Conservation (phyloP, 1,140 invertebrate species). For the Leptoteleia sp. region DNA sequence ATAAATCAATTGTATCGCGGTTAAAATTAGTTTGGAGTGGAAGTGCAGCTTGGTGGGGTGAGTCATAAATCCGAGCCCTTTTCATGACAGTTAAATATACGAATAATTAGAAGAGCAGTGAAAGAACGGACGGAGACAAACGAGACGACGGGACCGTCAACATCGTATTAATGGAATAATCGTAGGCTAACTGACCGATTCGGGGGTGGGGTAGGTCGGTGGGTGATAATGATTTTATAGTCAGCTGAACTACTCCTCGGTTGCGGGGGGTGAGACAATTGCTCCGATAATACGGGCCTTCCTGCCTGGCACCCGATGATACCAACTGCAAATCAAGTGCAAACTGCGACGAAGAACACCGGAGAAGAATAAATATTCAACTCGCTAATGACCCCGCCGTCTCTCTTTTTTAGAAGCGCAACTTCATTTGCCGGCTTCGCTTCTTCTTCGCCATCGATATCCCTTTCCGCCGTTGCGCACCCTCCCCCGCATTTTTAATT, state of each 20-base stretch:
- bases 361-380: constrained; percentile 77
- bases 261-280: constrained; percentile 79
- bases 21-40: constrained; percentile 51
- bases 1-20: constrained; percentile 46
- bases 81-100: constrained; percentile 73
- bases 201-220: constrained; percentile 68
- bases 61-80: constrained; percentile 55
- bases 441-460: neutral
- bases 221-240: constrained; percentile 81
- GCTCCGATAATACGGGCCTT: constrained; percentile 80
- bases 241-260: constrained; percentile 74
- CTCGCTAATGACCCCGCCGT: constrained; percentile 63
- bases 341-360: constrained; percentile 70
- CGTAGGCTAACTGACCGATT: constrained; percentile 73
- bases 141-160: constrained; percentile 63
- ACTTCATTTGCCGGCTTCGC: constrained; percentile 11
- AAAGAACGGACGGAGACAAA: constrained; percentile 70
- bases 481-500: too few species aligned
- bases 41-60: constrained; percentile 41
- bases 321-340: constrained; percentile 79
- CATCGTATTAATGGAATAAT: constrained; percentile 80
- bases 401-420: constrained; percentile 67
- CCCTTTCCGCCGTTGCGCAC: neutral
- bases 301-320: constrained; percentile 81
- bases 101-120: constrained; percentile 78